A percentile compares a stretch with the other conserved stretches of the same genome.
These are phyloP conservation scores for Hypomesus transpacificus DNA, from an alignment of 2,113 vertebrate genomes.

Conservation along the genomic window DNA sequence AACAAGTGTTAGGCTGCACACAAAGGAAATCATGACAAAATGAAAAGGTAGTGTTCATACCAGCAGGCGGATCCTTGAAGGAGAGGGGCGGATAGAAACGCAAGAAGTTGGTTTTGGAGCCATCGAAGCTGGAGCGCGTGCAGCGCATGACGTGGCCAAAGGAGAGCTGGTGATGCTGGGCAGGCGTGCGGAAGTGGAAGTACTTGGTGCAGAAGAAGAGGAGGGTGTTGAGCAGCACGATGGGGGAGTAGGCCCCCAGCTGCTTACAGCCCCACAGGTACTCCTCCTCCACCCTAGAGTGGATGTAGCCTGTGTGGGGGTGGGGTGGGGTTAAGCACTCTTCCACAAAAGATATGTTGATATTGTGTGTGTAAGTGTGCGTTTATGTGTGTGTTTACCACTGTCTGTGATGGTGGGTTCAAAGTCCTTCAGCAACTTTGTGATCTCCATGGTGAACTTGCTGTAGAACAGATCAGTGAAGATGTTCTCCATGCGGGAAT, in stretches of 20 bases:
- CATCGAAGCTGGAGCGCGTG: constrained; percentile 80
- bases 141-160: constrained; percentile 93
- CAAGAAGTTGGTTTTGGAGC: constrained; percentile 87
- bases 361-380: neutral
- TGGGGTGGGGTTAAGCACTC: neutral
- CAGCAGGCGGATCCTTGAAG: constrained; percentile 60
- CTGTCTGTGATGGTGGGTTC: constrained; percentile 85
- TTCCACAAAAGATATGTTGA: neutral
- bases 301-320: constrained; percentile 80
- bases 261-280: constrained; percentile 98
- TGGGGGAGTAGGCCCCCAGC: constrained; percentile 94
- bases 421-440: constrained; percentile 85
- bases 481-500: constrained; percentile 97
- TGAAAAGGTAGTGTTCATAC: constrained; percentile 30
- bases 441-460: constrained; percentile 89
- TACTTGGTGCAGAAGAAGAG: constrained; percentile 98
- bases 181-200: constrained; percentile 87
- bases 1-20: neutral
- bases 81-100: constrained; percentile 88
- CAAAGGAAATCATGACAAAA: neutral
- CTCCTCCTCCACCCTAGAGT: constrained; percentile 93
- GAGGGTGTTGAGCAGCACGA: constrained; percentile 94
- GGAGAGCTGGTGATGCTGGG: constrained; percentile 90
- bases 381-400: constrained; percentile 69
- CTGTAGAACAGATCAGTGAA: constrained; percentile 95